Percentiles rank a stretch among this genome's conserved stretches.
Evolutionary conservation across 2,888 invertebrate species (phyloP).

Genomic region (Alitta virens): DNA sequence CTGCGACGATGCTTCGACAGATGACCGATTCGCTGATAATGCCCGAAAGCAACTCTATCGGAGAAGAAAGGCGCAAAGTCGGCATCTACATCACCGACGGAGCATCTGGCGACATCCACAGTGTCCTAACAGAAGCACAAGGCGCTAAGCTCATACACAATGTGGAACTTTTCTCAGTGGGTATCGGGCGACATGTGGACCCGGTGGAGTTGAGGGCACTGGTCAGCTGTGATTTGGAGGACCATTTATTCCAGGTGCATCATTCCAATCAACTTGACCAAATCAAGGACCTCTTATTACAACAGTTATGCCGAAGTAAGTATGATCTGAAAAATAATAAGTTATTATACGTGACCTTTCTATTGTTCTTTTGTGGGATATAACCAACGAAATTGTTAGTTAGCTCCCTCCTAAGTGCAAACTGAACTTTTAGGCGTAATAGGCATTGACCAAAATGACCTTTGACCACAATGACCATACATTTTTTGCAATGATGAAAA

Average conservation of each 20-base stretch:
- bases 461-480: no score
- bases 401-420: no score
- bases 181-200: constrained; percentile 18
- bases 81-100: constrained; percentile 27
- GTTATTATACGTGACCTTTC: no score
- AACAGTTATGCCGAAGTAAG: constrained; percentile 13
- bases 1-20: constrained; percentile 17
- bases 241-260: constrained; percentile 17
- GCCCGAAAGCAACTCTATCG: constrained; percentile 3
- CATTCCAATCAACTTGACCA: background rate
- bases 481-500: no score
- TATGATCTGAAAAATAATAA: no score
- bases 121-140: constrained; percentile 21
- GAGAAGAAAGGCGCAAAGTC: constrained; percentile 15
- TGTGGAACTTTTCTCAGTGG: constrained; percentile 23
- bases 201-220: constrained; percentile 23
- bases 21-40: constrained; percentile 16
- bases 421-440: no score
- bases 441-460: no score
- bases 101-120: constrained; percentile 14
- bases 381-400: no score
- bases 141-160: constrained; percentile 18
- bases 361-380: no score
- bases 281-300: constrained; percentile 2
- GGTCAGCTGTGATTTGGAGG: constrained; percentile 20